These are phyloP conservation scores for Enteromius radiatus DNA, from an alignment of 2,797 vertebrate genomes.

Conservation along the genomic window DNA sequence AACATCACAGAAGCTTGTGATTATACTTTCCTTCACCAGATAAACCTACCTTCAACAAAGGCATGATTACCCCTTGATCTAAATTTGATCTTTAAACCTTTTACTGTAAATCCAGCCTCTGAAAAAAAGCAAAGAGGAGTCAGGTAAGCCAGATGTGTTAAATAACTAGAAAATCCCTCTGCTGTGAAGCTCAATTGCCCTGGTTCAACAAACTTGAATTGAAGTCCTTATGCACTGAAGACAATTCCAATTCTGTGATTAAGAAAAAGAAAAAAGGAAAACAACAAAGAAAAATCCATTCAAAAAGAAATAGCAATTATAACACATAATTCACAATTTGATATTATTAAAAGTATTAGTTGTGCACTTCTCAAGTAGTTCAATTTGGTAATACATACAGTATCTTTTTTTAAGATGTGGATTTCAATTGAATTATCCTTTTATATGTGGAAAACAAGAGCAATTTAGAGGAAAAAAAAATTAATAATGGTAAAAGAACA, in stretches of 20 bases:
- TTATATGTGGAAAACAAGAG: not conserved
- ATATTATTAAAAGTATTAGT: not conserved
- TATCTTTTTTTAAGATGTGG: not conserved
- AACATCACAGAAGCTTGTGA: conserved; percentile 54
- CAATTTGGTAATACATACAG: not conserved
- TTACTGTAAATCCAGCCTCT: conserved; percentile 56
- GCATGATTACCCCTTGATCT: conserved; percentile 42
- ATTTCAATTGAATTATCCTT: not conserved
- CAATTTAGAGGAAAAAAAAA: not conserved
- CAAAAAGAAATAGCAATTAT: not conserved
- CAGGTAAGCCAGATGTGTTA: conserved; percentile 31
- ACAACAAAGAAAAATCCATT: not conserved
- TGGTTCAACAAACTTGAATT: not conserved
- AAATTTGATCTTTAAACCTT: conserved; percentile 54
- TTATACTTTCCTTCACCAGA: conserved; percentile 56
- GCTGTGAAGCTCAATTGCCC: conserved; percentile 7
- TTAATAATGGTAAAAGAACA: too few species aligned
- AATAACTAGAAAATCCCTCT: conserved; percentile 22
- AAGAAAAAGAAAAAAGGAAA: not conserved
- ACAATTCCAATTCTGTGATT: not conserved
- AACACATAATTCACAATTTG: not conserved
- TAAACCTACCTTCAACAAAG: conserved; percentile 54
- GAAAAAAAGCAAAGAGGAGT: conserved; percentile 19
- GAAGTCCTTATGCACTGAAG: not conserved
- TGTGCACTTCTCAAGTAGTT: not conserved